Conservation (phyloP, 2,797 vertebrate species). For the Nyctalus aviator region DNA sequence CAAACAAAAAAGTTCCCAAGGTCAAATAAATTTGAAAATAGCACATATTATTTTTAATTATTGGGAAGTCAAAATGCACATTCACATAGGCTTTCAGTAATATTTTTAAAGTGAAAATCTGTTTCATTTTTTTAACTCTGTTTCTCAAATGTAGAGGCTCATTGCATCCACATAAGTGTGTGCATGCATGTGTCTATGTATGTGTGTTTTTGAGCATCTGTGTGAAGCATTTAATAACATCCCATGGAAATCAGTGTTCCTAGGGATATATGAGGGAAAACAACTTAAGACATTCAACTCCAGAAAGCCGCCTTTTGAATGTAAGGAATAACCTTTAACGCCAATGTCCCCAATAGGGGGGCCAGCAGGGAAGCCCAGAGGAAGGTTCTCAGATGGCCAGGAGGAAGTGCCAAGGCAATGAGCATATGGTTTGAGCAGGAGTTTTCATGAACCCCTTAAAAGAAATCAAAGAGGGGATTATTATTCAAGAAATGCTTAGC, state of each 20-base stretch:
- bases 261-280: not conserved
- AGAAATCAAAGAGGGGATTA: not conserved
- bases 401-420: not conserved
- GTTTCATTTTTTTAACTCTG: not conserved
- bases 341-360: too few species aligned
- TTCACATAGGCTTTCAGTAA: not conserved
- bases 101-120: not conserved
- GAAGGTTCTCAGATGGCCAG: not conserved
- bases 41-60: not conserved
- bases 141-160: not conserved
- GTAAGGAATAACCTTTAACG: not conserved
- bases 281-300: not conserved
- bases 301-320: not conserved
- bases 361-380: not conserved
- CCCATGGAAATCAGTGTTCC: not conserved
- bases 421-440: not conserved
- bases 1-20: not conserved
- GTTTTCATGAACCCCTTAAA: not conserved
- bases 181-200: not conserved
- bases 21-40: slow-evolving; percentile 3
- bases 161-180: not conserved
- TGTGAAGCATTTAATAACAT: not conserved
- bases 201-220: not conserved
- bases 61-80: not conserved
- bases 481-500: not conserved